Evolutionary conservation across 1,140 invertebrate genomes (phyloP).

Genomic region (Drosophila sp.): DNA sequence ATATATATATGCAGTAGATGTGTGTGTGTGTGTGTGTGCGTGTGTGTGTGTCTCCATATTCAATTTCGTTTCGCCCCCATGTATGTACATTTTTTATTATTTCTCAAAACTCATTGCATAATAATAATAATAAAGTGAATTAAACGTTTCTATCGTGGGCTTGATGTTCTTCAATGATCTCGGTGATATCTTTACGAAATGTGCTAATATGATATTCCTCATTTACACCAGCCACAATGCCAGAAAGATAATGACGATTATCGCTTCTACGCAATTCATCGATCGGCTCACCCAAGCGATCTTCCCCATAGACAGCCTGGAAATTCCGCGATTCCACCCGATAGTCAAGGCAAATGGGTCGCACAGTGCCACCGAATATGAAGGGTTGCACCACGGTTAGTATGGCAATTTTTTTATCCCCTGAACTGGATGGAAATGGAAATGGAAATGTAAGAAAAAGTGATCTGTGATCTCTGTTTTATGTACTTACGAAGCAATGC

Average conservation of each 20-base stretch:
- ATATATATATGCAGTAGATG: constrained; percentile 69
- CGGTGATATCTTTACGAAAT: not conserved
- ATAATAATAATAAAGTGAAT: constrained; percentile 70
- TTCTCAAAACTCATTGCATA: constrained; percentile 63
- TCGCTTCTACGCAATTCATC: no score
- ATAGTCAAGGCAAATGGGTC: constrained; percentile 24
- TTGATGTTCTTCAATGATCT: not conserved
- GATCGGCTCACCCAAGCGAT: not conserved
- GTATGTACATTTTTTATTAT: constrained; percentile 57
- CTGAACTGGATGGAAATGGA: not conserved
- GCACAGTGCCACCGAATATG: constrained; percentile 2
- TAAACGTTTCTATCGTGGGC: constrained; percentile 49
- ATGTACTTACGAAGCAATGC: constrained; percentile 21
- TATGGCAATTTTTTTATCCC: not conserved
- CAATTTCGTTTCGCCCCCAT: constrained; percentile 57
- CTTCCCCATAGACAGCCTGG: rapidly evolving
- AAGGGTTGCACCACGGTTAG: constrained; percentile 16
- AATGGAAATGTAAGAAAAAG: not conserved
- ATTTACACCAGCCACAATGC: not conserved
- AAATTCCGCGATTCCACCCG: no score
- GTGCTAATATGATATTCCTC: not conserved
- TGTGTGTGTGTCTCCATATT: constrained; percentile 54
- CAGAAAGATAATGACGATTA: not conserved
- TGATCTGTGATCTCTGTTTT: no score
- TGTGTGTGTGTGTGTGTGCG: constrained; percentile 57